A percentile compares a stretch with the other conserved stretches of the same genome.
phyloP scores from a whole-genome alignment of 2,888 invertebrate genomes.

The Melitaea athalia region DNA sequence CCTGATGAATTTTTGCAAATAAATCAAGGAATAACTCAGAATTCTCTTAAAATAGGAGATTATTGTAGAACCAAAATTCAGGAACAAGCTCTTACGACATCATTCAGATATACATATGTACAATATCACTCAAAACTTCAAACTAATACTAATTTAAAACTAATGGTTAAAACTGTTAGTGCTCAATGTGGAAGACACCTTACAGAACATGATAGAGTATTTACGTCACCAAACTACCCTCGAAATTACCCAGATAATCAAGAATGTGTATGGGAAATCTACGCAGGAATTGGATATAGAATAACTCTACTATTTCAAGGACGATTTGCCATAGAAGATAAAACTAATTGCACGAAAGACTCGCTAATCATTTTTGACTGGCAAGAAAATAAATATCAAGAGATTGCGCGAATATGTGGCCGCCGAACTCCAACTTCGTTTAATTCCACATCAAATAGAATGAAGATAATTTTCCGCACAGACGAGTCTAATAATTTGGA shows the following conservation, averaged over 20 bases:
- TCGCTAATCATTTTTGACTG: conserved; percentile 86
- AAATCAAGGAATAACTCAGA: conserved; percentile 77
- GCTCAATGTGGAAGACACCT: conserved; percentile 87
- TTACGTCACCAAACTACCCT: conserved; percentile 85
- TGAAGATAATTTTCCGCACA: conserved; percentile 88
- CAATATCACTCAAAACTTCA: conserved; percentile 85
- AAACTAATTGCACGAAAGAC: conserved; percentile 88
- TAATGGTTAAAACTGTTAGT: conserved; percentile 56
- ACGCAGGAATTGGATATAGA: conserved; percentile 84
- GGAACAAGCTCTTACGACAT: conserved; percentile 66
- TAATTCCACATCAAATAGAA: conserved; percentile 84
- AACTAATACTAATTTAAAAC: conserved; percentile 50
- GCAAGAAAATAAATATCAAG: conserved; percentile 75
- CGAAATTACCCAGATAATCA: conserved; percentile 86
- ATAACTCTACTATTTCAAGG: conserved; percentile 85
- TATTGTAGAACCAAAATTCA: conserved; percentile 83
- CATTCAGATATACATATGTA: conserved; percentile 82
- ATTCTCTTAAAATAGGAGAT: conserved; percentile 80
- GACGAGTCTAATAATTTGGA: conserved; percentile 85
- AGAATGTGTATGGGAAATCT: conserved; percentile 91
- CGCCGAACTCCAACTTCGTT: conserved; percentile 79
- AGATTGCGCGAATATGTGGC: conserved; percentile 86
- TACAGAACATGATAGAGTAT: conserved; percentile 63
- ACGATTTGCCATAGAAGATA: conserved; percentile 89
- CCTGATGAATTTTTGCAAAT: conserved; percentile 73